Percentiles rank a stretch among this genome's conserved stretches.
These are phyloP conservation scores for Varecia variegata DNA, from an alignment of 2,797 vertebrate species.

Conservation along the genomic window DNA sequence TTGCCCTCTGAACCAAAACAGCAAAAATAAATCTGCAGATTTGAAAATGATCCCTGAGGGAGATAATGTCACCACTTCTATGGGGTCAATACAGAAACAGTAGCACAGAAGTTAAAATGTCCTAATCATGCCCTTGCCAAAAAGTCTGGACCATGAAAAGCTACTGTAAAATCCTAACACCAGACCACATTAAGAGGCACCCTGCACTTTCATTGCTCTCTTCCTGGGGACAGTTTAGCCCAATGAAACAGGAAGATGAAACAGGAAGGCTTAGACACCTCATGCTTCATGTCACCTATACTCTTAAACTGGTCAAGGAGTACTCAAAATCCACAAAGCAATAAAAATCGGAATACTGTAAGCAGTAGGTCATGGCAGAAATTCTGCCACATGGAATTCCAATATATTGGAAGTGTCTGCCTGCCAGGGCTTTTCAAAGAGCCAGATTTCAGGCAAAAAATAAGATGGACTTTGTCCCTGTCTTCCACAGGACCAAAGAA, in stretches of 20 bases:
- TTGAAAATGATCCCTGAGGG: neutral
- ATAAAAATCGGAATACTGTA: neutral
- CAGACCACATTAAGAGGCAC: neutral
- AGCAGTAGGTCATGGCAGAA: neutral
- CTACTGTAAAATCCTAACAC: neutral
- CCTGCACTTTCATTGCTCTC: neutral
- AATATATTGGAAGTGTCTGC: conserved; percentile 2
- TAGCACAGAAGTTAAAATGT: neutral
- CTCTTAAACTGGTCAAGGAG: neutral
- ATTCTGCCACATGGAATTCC: neutral
- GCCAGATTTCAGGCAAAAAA: neutral
- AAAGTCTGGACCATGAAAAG: neutral
- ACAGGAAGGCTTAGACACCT: neutral
- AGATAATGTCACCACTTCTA: neutral
- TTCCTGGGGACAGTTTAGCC: neutral
- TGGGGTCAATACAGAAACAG: neutral
- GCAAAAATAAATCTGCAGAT: neutral
- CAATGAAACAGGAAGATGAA: neutral
- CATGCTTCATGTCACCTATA: neutral
- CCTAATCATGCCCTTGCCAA: neutral
- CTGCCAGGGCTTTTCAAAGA: conserved; percentile 1
- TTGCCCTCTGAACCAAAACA: neutral
- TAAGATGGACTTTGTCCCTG: neutral
- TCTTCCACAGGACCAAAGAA: neutral
- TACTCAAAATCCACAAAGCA: neutral